Conservation (phyloP, 2,888 invertebrate species). For the Drosophila kambysellisi region DNA sequence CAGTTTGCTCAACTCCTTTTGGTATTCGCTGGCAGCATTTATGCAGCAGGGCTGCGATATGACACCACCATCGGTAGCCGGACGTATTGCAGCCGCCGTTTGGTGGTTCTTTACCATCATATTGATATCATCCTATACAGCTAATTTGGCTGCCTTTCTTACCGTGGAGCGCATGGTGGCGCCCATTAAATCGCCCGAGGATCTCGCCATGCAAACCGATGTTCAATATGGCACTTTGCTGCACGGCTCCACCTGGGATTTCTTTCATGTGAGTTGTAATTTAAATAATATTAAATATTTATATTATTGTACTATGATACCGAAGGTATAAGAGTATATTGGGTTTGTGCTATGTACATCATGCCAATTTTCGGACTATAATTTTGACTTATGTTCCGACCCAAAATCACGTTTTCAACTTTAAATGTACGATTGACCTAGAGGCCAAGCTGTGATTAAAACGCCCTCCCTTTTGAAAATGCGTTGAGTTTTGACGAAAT, state of each 20-base stretch:
- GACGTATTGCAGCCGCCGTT: slow-evolving; percentile 97
- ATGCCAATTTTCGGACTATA: too few species aligned
- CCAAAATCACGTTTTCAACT: too few species aligned
- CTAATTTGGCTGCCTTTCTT: slow-evolving; percentile 98
- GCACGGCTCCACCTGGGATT: slow-evolving; percentile 93
- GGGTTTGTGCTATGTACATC: too few species aligned
- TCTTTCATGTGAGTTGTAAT: slow-evolving; percentile 87
- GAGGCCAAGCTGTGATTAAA: too few species aligned
- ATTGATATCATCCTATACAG: slow-evolving; percentile 98
- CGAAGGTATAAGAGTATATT: too few species aligned
- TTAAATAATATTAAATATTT: background rate
- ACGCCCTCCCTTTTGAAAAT: too few species aligned
- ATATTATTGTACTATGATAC: background rate
- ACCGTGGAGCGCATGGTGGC: slow-evolving; percentile 98
- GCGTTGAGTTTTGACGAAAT: too few species aligned
- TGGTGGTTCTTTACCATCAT: slow-evolving; percentile 99
- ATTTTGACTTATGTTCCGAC: too few species aligned
- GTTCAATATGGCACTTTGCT: slow-evolving; percentile 94
- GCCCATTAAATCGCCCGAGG: slow-evolving; percentile 96
- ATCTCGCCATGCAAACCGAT: slow-evolving; percentile 95
- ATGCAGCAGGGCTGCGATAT: slow-evolving; percentile 99
- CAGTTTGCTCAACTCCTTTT: slow-evolving; percentile 97
- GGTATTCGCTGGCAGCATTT: slow-evolving; percentile 98
- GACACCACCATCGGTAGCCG: slow-evolving; percentile 91
- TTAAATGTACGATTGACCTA: too few species aligned